Evolutionary conservation across 2,113 vertebrate genomes (phyloP), one percentile per base, ranked within the genome.

Genomic region (Burhinus bistriatus): DNA sequence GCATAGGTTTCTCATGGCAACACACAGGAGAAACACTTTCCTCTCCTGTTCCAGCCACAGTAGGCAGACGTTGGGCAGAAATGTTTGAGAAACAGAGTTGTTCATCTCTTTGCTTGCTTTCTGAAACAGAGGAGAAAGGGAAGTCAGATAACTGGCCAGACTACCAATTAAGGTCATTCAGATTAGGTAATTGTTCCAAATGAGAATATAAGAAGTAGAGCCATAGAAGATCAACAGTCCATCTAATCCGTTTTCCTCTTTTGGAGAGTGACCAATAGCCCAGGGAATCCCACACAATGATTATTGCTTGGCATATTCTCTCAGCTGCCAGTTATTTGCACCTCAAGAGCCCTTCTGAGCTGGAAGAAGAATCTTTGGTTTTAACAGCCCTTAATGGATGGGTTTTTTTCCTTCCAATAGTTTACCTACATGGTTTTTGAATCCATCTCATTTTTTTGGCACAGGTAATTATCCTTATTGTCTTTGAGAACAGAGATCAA

Each of bases 1-100:
- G 3, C 17, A 27, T 9, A 61, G 22, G 32, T 68, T 7, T 58
- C 4, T 45, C 6, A 14, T 22, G 21, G 13, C 20, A 82, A 34
- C 5, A 49, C 10, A 38, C 1, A 30, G 5, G 9, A 54, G 11
- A 64, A 76, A 77, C 2, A 19, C 0, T 44, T 78, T 44, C 30
- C 16, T 65, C 3, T 52, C 66, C 18, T 55, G 5, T 40, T 86
- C 45, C 9, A 79, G 12, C 6, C n/a, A 15, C 5, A 4, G 2
- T 29, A 70, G 40, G 11, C 9, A 42, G 15, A 29, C 8, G 3
- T 20, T 72, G 29, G 38, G 7, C 12, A 58, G 20, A 47, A 5
- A n/a, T 15, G 3, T 20, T 3, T 54, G 51, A 73, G 36, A 88
- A 84, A 79, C 0, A 36, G 19, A 45, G 4, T 20, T 3, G 38